Conservation (phyloP, 1,140 invertebrate species). For the Cydia fagiglandana region DNA sequence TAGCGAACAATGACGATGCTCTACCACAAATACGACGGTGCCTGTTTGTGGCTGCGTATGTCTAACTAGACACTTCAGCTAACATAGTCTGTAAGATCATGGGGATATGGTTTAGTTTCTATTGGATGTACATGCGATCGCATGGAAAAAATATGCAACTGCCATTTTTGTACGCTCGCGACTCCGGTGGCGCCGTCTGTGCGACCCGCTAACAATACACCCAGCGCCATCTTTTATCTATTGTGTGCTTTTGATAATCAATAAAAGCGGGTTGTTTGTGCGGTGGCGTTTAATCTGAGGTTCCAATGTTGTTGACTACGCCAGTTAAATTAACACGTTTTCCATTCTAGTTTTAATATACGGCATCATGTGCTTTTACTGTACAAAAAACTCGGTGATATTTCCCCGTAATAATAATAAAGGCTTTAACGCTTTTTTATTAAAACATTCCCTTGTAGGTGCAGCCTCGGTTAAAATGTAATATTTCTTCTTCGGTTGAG, state of each 20-base stretch:
- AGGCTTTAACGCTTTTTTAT: constrained; percentile 15
- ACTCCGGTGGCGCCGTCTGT: constrained; percentile 76
- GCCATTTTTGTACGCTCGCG: constrained; percentile 74
- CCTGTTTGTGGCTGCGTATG: constrained; percentile 66
- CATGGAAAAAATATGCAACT: constrained; percentile 75
- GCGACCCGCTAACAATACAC: constrained; percentile 65
- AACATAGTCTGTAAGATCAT: constrained; percentile 41
- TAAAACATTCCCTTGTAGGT: constrained; percentile 10
- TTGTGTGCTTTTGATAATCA: constrained; percentile 74
- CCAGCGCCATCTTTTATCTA: constrained; percentile 75
- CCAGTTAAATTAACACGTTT: constrained; percentile 39
- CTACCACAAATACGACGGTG: constrained; percentile 67
- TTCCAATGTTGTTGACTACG: constrained; percentile 31
- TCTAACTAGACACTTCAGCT: constrained; percentile 43
- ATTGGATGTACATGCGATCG: constrained; percentile 39
- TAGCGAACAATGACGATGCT: constrained; percentile 77
- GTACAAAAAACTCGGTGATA: neutral
- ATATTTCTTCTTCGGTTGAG: constrained; percentile 24
- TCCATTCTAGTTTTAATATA: constrained; percentile 14
- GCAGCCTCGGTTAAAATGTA: constrained; percentile 1
- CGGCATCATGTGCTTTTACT: neutral
- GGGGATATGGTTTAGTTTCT: constrained; percentile 46
- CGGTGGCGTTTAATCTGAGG: constrained; percentile 43
- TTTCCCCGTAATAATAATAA: constrained; percentile 8
- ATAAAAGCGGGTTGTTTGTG: constrained; percentile 65